Evolutionary conservation across 2,797 vertebrate genomes (phyloP).

Genomic region (Macropodus opercularis): DNA sequence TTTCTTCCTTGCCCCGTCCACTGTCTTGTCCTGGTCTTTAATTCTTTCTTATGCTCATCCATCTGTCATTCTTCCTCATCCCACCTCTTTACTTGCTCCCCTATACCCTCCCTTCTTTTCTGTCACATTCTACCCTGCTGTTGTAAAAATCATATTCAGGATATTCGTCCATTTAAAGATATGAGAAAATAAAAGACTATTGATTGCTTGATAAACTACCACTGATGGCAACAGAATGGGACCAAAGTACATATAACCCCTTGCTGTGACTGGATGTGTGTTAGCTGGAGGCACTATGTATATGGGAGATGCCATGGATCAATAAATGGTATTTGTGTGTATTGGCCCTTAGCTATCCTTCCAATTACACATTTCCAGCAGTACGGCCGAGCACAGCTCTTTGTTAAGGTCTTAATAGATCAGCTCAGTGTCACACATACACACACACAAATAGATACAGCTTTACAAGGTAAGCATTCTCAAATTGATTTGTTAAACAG

Average conservation of each 20-base stretch:
- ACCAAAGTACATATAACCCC: conserved; percentile 61
- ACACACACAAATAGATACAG: conserved; percentile 70
- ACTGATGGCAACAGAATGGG: conserved; percentile 64
- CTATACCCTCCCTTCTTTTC: conserved; percentile 35
- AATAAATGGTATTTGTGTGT: conserved; percentile 82
- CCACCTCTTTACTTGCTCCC: not conserved
- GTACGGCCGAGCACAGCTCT: conserved; percentile 81
- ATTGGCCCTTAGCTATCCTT: conserved; percentile 85
- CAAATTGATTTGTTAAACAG: conserved; percentile 91
- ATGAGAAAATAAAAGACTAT: conserved; percentile 80
- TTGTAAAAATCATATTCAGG: conserved; percentile 78
- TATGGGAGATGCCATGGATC: conserved; percentile 74
- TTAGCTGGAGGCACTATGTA: conserved; percentile 58
- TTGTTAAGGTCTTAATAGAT: conserved; percentile 85
- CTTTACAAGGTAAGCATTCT: conserved; percentile 88
- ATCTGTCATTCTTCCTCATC: not conserved
- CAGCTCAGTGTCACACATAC: conserved; percentile 72
- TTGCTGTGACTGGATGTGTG: conserved; percentile 57
- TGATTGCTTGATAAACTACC: conserved; percentile 76
- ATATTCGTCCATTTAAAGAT: conserved; percentile 80
- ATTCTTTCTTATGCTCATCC: not conserved
- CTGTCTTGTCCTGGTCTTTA: not conserved
- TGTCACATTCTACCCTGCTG: conserved; percentile 66
- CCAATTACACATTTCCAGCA: conserved; percentile 88
- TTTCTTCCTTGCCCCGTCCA: not conserved